A percentile compares a stretch with the other conserved stretches of the same genome.
These are phyloP conservation scores for Sebastes minor DNA, from an alignment of 2,797 vertebrate genomes.

Conservation along the genomic window DNA sequence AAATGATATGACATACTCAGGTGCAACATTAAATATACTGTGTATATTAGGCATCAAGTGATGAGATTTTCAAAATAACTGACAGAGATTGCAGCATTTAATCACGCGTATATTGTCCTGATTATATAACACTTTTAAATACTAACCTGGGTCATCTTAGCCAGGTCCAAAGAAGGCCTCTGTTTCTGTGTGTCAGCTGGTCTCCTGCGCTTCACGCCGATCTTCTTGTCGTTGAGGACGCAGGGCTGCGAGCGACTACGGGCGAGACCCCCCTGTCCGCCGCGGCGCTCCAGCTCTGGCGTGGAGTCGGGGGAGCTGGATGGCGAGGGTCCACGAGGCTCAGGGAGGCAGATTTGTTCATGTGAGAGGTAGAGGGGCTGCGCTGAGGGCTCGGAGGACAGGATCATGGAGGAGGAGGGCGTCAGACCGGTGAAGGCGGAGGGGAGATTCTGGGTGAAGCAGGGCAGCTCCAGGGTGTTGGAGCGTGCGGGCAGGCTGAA, in stretches of 20 bases:
- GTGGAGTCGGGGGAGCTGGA: conserved; percentile 88
- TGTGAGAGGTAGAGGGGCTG: conserved; percentile 89
- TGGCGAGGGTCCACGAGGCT: conserved; percentile 79
- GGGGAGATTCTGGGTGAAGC: conserved; percentile 64
- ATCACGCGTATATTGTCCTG: not conserved
- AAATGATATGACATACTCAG: not conserved
- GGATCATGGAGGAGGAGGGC: conserved; percentile 50
- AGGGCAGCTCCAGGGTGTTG: conserved; percentile 77
- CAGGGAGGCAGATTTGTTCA: conserved; percentile 85
- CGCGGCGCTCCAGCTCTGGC: conserved; percentile 85
- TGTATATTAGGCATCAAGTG: not conserved
- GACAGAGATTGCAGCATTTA: not conserved
- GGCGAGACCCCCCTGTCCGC: conserved; percentile 81
- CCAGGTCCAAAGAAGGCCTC: conserved; percentile 93
- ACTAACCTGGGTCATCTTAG: conserved; percentile 96
- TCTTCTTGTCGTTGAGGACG: conserved; percentile 92
- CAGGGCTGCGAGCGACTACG: conserved; percentile 94
- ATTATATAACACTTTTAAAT: not conserved
- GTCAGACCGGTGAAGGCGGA: conserved; percentile 65
- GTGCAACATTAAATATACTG: not conserved
- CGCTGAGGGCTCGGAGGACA: conserved; percentile 71
- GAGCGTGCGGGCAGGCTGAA: conserved; percentile 90
- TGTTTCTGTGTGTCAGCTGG: conserved; percentile 88
- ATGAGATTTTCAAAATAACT: not conserved
- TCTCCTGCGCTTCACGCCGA: conserved; percentile 89